A percentile compares a stretch with the other conserved stretches of the same genome.
Conservation (phyloP, 2,888 invertebrate genomes). For the Strigamia maritima region DNA sequence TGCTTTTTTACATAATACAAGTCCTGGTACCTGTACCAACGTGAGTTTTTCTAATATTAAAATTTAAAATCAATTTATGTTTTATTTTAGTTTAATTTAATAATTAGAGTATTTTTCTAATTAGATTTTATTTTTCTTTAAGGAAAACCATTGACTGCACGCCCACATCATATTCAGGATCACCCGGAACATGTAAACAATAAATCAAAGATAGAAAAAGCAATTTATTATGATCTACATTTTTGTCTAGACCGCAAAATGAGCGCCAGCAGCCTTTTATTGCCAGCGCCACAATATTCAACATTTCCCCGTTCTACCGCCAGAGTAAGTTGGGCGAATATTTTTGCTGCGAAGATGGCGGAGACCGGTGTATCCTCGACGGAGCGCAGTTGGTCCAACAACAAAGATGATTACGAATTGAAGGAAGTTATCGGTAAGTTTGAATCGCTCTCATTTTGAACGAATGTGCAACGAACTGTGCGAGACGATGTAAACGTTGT, state of each 20-base stretch:
- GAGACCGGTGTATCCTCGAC: slow-evolving; percentile 45
- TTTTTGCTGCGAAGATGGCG: slow-evolving; percentile 63
- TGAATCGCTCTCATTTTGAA: background rate
- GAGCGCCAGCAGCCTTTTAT: slow-evolving; percentile 49
- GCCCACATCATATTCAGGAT: slow-evolving; percentile 57
- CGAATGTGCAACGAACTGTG: background rate
- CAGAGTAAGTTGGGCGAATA: slow-evolving; percentile 55
- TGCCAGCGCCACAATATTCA: slow-evolving; percentile 40
- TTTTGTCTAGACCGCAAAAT: slow-evolving; percentile 57
- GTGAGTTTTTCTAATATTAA: background rate
- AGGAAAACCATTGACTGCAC: slow-evolving; percentile 64
- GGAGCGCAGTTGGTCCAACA: slow-evolving; percentile 73
- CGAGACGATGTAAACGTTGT: background rate
- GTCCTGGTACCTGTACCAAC: too few relatives aligned
- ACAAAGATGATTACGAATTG: slow-evolving; percentile 86
- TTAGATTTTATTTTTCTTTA: slow-evolving; percentile 42
- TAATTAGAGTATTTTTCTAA: background rate
- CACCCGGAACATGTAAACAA: slow-evolving; percentile 57
- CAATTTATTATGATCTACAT: background rate
- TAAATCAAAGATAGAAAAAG: background rate
- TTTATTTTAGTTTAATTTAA: background rate
- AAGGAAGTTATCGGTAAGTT: slow-evolving; percentile 86
- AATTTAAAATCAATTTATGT: background rate
- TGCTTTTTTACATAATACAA: too few relatives aligned
- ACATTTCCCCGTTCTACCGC: slow-evolving; percentile 43